Conservation (phyloP, 1,140 invertebrate genomes). For the Notospermus geniculatus region DNA sequence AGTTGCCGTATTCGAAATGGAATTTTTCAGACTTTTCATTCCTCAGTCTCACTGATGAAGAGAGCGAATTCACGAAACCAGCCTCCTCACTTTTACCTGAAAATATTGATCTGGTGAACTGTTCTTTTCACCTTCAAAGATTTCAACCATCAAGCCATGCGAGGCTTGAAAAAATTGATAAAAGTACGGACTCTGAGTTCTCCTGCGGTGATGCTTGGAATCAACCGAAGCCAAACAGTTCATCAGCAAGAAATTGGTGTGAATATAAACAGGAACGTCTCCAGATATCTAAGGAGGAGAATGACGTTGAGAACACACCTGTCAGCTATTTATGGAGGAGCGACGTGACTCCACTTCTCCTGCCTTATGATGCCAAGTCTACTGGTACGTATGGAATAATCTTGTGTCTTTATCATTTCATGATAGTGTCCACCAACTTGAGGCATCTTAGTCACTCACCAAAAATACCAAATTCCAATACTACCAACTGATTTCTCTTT, state of each 20-base stretch:
- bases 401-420: no score
- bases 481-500: no score
- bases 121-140: not conserved
- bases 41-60: slow-evolving; percentile 29
- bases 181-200: not conserved
- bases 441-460: no score
- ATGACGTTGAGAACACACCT: slow-evolving; percentile 21
- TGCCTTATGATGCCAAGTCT: slow-evolving; percentile 29
- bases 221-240: not conserved
- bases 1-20: slow-evolving; percentile 20
- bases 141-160: not conserved
- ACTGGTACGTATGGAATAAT: slow-evolving; percentile 24
- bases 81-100: no score
- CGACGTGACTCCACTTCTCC: slow-evolving; percentile 37
- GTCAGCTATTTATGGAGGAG: slow-evolving; percentile 33
- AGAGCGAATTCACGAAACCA: slow-evolving; percentile 2
- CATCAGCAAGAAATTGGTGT: slow-evolving; percentile 32
- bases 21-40: slow-evolving; percentile 31
- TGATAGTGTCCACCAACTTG: no score
- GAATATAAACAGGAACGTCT: slow-evolving; percentile 28
- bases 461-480: no score
- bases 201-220: not conserved
- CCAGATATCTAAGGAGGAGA: slow-evolving; percentile 14
- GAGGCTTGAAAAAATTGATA: no score
- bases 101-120: not conserved